These are phyloP conservation scores for Scotopteryx bipunctaria DNA, from an alignment of 2,888 invertebrate genomes.

Conservation along the genomic window DNA sequence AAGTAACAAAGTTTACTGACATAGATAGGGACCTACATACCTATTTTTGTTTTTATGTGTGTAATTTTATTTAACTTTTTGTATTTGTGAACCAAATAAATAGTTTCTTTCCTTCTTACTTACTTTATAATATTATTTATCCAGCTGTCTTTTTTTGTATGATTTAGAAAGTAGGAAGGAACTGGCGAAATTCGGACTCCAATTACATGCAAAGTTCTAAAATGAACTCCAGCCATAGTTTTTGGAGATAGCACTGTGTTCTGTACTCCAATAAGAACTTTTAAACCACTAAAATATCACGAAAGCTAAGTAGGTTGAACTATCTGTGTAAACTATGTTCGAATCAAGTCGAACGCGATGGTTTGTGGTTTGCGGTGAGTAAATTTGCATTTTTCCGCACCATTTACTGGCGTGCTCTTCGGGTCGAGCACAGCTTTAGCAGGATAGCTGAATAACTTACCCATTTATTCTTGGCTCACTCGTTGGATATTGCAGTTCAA, in stretches of 20 bases:
- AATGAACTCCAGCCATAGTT: constrained; percentile 8
- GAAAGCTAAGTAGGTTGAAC: constrained; percentile 5
- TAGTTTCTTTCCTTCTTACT: no score
- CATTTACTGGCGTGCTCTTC: constrained; percentile 49
- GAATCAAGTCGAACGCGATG: constrained; percentile 38
- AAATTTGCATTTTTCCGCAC: constrained; percentile 72
- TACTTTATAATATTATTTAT: no score
- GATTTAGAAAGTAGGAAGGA: no score
- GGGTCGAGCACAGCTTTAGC: constrained; percentile 9
- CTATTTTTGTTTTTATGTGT: no score
- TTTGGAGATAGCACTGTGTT: constrained; percentile 3
- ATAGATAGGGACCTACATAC: no score
- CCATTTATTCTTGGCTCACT: no score
- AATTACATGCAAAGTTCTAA: constrained; percentile 26
- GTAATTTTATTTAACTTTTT: no score
- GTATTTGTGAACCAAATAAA: no score
- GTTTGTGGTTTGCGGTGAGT: constrained; percentile 53
- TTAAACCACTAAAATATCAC: not conserved
- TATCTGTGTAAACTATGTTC: constrained; percentile 27
- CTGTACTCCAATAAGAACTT: not conserved
- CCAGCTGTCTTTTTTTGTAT: no score
- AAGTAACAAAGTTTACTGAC: no score
- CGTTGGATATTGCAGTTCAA: no score
- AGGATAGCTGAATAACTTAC: constrained; percentile 3
- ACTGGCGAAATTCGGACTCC: no score